Evolutionary conservation across 2,888 invertebrate genomes (phyloP), one percentile per base, ranked within the genome.

Genomic region (Stegophylla sp.): DNA sequence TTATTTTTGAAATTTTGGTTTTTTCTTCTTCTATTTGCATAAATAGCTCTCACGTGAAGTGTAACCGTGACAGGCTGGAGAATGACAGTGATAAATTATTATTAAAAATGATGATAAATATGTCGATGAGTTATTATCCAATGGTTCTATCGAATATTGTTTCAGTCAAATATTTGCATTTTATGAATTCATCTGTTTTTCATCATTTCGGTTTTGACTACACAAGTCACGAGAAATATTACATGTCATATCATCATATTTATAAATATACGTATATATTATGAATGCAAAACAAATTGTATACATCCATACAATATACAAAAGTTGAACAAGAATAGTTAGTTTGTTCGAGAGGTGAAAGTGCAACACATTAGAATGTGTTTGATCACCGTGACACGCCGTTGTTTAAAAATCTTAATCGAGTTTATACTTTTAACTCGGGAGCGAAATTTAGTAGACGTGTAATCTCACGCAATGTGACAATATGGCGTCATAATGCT

Each of bases 351-450:
- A 4, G 17, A 28, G 17, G 12, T n/a, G 4, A 23, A 56, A 41
- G 20, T 10, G 20, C 15, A 15, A 71, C 53, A 17, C 15, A 15
- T 20, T 34, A 53, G 4, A 17, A 23, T 56, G 34, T 56, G 41
- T 72, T 26, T n/a, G 43, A 67, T 69, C 67, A 23, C 43, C 23
- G n/a, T 12, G 67, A 59, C 26, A n/a, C 12, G 26, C 59, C 43
- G 12, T 45, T 43, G 12, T n/a, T 26, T 59, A 72, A 26, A 59
- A 56, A 43, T 43, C 15, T 28, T 53, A 53, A 71, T 10, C 34
- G 20, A 56, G 9, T 56, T 71, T 53, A n/a, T n/a, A 7, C 15
- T 41, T 53, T 53, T 45, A 3, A 43, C 43, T n/a, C 26, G 5
- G n/a, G n/a, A n/a, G 7, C n/a, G 17, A 26, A 59, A 59, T 73